Percentiles rank a stretch among this genome's conserved stretches.
Conservation (phyloP, 2,888 invertebrate genomes). For the Melanargia galathea region DNA sequence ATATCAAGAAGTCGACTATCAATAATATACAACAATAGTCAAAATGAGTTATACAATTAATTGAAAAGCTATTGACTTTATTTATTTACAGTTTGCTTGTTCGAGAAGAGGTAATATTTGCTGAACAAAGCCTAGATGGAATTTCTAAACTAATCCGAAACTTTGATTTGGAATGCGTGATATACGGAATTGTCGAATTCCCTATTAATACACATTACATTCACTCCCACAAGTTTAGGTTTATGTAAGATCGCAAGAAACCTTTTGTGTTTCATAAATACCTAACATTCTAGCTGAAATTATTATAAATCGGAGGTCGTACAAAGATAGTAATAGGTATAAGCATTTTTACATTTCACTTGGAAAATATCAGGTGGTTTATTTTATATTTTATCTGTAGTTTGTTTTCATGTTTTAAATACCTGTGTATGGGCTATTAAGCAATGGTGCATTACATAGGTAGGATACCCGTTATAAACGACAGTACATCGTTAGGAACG, state of each 20-base stretch:
- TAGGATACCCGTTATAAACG: too few species aligned
- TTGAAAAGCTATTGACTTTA: neutral
- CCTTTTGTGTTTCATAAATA: too few species aligned
- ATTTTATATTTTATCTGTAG: too few species aligned
- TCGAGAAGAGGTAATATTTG: slow-evolving; percentile 19
- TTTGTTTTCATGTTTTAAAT: too few species aligned
- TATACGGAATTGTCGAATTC: slow-evolving; percentile 29
- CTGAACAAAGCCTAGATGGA: slow-evolving; percentile 29
- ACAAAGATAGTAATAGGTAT: too few species aligned
- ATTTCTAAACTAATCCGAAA: slow-evolving; percentile 36
- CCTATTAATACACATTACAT: slow-evolving; percentile 21
- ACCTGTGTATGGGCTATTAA: neutral
- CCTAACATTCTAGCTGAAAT: too few species aligned
- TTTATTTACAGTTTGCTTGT: slow-evolving; percentile 13
- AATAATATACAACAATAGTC: neutral
- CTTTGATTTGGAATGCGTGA: slow-evolving; percentile 36
- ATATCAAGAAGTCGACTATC: neutral
- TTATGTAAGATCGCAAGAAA: neutral
- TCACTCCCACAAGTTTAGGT: slow-evolving; percentile 3
- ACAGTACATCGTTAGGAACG: too few species aligned
- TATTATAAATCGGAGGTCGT: too few species aligned
- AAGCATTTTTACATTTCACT: too few species aligned
- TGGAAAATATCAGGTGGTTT: too few species aligned
- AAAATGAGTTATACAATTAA: neutral
- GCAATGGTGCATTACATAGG: neutral